Conservation (phyloP, 2,888 invertebrate species). For the Teinopalpus imperialis region DNA sequence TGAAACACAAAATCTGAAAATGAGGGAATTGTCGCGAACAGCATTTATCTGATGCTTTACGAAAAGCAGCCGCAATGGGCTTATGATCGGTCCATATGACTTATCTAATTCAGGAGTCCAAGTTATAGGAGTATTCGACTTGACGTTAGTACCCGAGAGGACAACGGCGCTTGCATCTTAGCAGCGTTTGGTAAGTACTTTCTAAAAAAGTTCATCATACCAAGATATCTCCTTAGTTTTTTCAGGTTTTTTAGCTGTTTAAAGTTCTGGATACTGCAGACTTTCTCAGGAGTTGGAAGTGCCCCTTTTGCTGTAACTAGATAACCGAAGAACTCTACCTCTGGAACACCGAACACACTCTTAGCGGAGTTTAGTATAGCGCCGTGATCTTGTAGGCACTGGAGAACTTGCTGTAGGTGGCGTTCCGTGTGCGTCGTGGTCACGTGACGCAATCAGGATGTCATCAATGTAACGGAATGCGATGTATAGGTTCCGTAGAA, state of each 20-base stretch:
- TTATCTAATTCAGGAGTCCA: conserved; percentile 16
- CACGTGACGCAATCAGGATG: conserved; percentile 31
- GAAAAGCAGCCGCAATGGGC: neutral
- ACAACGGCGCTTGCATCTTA: conserved; percentile 21
- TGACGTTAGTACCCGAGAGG: neutral
- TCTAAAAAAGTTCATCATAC: conserved; percentile 28
- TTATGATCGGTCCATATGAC: neutral
- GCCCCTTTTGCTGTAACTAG: no score
- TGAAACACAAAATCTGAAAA: no score
- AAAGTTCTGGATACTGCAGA: no score
- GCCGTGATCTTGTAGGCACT: neutral
- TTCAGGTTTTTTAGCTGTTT: conserved; percentile 32
- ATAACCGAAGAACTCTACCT: no score
- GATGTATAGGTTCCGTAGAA: conserved; percentile 24
- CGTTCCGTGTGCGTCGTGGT: neutral
- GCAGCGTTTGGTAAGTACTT: conserved; percentile 27
- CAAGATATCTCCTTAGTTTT: conserved; percentile 32
- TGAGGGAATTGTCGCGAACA: neutral
- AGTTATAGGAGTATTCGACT: conserved; percentile 9
- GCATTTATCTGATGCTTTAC: neutral
- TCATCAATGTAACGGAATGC: conserved; percentile 44
- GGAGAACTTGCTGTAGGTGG: neutral
- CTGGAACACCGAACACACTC: no score
- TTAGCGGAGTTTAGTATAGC: conserved; percentile 14
- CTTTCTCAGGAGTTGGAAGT: no score